Conservation (phyloP, 2,888 invertebrate species). For the Drosophila putrida region DNA sequence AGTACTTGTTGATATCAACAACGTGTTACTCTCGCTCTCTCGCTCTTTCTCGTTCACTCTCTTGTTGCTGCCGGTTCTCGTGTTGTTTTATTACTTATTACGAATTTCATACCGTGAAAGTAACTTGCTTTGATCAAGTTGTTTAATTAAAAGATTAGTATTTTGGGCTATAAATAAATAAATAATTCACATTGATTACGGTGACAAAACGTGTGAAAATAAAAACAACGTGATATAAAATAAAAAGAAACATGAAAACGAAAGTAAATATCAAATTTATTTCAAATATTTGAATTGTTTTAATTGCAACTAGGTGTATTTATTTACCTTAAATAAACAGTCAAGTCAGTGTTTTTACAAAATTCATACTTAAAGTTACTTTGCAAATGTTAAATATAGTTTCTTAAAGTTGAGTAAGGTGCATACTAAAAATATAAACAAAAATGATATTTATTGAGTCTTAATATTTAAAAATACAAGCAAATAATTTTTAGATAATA, state of each 20-base stretch:
- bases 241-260: constrained; percentile 66
- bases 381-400: no score
- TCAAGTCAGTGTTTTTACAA: no score
- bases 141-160: not conserved
- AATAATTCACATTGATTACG: constrained; percentile 16
- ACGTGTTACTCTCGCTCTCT: constrained; percentile 17
- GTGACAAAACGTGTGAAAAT: constrained; percentile 1
- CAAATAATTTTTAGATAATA: no score
- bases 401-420: no score
- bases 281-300: constrained; percentile 21
- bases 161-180: not conserved
- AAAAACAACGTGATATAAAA: constrained; percentile 19
- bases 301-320: not conserved
- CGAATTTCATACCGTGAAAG: constrained; percentile 38
- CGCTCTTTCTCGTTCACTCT: constrained; percentile 4
- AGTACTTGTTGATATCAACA: constrained; percentile 65
- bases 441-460: no score
- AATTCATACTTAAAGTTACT: no score
- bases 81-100: constrained; percentile 32
- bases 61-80: constrained; percentile 10
- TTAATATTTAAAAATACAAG: no score
- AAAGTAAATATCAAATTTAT: constrained; percentile 69
- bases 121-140: constrained; percentile 17
- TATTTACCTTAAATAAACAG: no score
- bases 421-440: no score